Conservation (phyloP, 2,113 vertebrate species). For the Trematomus loennbergii region DNA sequence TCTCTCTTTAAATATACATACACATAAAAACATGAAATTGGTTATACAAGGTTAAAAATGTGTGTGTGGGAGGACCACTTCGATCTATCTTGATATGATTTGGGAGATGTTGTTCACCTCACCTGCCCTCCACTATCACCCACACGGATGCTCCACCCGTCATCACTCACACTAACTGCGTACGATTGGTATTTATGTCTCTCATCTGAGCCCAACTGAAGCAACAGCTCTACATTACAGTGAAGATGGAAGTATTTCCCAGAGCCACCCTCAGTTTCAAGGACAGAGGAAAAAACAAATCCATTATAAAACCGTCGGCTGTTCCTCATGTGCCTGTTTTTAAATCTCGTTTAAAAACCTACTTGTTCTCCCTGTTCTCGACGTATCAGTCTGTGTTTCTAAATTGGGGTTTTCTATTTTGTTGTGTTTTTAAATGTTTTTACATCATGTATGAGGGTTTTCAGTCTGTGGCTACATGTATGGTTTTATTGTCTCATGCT, state of each 20-base stretch:
- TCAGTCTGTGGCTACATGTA: no score
- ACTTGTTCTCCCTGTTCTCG: no score
- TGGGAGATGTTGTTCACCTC: not conserved
- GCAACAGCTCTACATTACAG: not conserved
- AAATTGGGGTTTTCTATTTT: no score
- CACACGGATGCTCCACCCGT: not conserved
- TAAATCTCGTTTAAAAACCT: no score
- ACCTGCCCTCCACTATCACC: not conserved
- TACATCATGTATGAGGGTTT: no score
- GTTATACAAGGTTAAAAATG: not conserved
- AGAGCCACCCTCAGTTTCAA: not conserved
- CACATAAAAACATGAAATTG: not conserved
- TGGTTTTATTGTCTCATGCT: no score
- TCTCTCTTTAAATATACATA: not conserved
- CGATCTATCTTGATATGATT: not conserved
- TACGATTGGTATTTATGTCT: not conserved
- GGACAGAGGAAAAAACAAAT: not conserved
- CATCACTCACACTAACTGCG: not conserved
- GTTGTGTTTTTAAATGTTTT: no score
- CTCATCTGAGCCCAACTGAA: not conserved
- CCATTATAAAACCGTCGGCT: not conserved
- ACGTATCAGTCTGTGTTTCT: no score
- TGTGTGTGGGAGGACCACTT: not conserved
- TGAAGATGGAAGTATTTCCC: not conserved
- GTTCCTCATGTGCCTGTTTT: no score